A percentile compares a stretch with the other conserved stretches of the same genome.
Conservation (phyloP, 92 coral and sea anemone genomes). For the Bergia sp. region DNA sequence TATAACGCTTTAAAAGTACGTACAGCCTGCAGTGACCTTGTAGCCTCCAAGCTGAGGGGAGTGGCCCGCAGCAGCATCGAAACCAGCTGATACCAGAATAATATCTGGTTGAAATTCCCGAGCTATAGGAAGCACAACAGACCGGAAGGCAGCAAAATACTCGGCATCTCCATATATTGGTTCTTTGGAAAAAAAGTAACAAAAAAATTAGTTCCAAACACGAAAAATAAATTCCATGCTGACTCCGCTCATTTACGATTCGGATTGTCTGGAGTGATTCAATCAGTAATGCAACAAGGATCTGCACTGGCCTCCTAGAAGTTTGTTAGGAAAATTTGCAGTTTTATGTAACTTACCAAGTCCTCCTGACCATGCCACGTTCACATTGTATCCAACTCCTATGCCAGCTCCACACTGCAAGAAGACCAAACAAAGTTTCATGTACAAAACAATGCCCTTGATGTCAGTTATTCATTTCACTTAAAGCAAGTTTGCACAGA, state of each 20-base stretch:
- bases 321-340: not conserved
- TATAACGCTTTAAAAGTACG: slow-evolving; percentile 43
- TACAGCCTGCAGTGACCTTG: slow-evolving; percentile 96
- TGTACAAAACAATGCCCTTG: not conserved
- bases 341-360: slow-evolving; percentile 69
- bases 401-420: slow-evolving; percentile 99
- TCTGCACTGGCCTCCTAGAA: not conserved
- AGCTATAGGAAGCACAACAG: slow-evolving; percentile 97
- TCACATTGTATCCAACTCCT: slow-evolving; percentile 99
- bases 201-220: not conserved
- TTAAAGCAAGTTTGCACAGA: not conserved
- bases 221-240: not conserved
- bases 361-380: slow-evolving; percentile 97
- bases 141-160: slow-evolving; percentile 97
- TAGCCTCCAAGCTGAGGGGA: slow-evolving; percentile 98
- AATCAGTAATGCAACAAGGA: not conserved
- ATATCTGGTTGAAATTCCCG: slow-evolving; percentile 95
- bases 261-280: not conserved
- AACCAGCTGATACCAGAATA: slow-evolving; percentile 94
- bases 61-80: slow-evolving; percentile 97
- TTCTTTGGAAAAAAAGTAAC: slow-evolving; percentile 55
- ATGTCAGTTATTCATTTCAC: not conserved
- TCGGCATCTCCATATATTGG: slow-evolving; percentile 97
- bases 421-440: not conserved
- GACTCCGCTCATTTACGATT: not conserved